Evolutionary conservation across 2,797 vertebrate genomes (phyloP).

Genomic region (Gallinago nigripennis): DNA sequence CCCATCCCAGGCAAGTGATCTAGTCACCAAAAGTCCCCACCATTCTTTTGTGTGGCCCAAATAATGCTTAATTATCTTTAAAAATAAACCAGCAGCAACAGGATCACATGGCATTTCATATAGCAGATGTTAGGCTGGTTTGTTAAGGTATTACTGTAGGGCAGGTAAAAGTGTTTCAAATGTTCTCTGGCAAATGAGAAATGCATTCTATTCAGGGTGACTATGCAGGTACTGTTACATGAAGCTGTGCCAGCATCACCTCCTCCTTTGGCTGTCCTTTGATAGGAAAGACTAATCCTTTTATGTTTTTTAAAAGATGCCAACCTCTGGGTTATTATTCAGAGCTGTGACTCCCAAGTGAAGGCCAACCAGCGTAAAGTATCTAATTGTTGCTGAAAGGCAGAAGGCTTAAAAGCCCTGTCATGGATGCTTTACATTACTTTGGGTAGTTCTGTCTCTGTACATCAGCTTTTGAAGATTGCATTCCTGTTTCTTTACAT

Average conservation of each 20-base stretch:
- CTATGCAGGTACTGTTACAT: neutral
- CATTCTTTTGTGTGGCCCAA: neutral
- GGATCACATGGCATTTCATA: neutral
- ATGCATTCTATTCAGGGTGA: neutral
- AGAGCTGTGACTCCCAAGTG: neutral
- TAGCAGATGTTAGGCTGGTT: neutral
- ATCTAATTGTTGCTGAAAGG: neutral
- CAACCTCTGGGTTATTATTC: neutral
- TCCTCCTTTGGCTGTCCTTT: constrained; percentile 21
- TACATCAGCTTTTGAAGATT: neutral
- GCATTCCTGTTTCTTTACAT: neutral
- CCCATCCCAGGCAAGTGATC: neutral
- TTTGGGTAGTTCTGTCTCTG: neutral
- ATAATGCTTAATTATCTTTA: neutral
- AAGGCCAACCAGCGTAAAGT: neutral
- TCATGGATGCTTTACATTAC: neutral
- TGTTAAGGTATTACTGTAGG: neutral
- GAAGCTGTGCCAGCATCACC: neutral
- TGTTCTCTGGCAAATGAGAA: neutral
- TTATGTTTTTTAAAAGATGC: neutral
- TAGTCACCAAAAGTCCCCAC: neutral
- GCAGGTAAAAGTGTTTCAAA: neutral
- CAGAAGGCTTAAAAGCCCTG: neutral
- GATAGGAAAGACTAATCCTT: neutral
- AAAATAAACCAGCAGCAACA: neutral